These are phyloP conservation scores for Eilema depressum DNA, from an alignment of 2,888 invertebrate species.

Conservation along the genomic window DNA sequence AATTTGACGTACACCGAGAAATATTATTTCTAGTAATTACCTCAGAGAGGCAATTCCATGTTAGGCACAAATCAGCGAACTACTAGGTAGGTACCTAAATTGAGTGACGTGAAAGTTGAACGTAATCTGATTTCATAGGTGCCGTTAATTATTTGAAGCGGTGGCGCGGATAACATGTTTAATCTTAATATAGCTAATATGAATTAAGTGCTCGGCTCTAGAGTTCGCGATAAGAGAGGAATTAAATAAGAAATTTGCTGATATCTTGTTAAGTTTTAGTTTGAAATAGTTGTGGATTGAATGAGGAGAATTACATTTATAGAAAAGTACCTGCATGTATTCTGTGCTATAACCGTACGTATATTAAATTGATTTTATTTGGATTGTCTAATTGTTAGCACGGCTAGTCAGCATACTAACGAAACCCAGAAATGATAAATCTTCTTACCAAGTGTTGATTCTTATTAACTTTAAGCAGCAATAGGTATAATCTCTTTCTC, in stretches of 20 bases:
- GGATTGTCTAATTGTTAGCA: too few species aligned
- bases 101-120: slow-evolving; percentile 44
- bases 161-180: slow-evolving; percentile 41
- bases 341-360: too few species aligned
- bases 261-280: not conserved
- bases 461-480: too few species aligned
- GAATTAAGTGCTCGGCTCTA: slow-evolving; percentile 24
- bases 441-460: too few species aligned
- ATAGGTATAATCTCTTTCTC: too few species aligned
- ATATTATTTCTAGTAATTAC: not conserved
- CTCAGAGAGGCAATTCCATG: slow-evolving; percentile 16
- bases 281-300: not conserved
- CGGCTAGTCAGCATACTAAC: too few species aligned
- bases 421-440: too few species aligned
- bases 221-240: slow-evolving; percentile 1
- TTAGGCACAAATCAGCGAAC: slow-evolving; percentile 23
- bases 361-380: too few species aligned
- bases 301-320: too few species aligned
- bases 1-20: not conserved
- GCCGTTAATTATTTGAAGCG: slow-evolving; percentile 52
- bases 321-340: too few species aligned
- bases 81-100: slow-evolving; percentile 22
- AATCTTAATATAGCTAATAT: slow-evolving; percentile 35
- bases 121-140: slow-evolving; percentile 52
- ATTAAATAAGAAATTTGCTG: not conserved